These are phyloP conservation scores for Epicampocera succincta DNA, from an alignment of 2,888 invertebrate species.

Conservation along the genomic window DNA sequence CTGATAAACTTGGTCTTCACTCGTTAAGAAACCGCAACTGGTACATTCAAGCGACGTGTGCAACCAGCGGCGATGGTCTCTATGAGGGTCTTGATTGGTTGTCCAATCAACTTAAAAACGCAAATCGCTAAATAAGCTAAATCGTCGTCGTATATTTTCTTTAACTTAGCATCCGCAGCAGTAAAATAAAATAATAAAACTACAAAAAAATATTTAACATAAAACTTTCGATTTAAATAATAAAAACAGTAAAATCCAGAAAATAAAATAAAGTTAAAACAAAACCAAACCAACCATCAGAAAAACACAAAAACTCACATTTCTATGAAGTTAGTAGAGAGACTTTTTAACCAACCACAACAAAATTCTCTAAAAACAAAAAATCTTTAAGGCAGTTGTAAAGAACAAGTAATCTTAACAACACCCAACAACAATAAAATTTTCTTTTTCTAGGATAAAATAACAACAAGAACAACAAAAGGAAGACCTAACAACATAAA, in stretches of 20 bases:
- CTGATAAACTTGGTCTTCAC: constrained; percentile 99
- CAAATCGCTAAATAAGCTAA: constrained; percentile 90
- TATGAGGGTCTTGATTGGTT: constrained; percentile 99
- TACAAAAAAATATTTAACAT: constrained; percentile 66
- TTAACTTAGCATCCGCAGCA: constrained; percentile 69
- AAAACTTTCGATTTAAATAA: constrained; percentile 74
- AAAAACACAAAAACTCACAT: constrained; percentile 36
- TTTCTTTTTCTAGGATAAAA: constrained; percentile 59
- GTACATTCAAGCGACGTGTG: constrained; percentile 99
- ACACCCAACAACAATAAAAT: constrained; percentile 34
- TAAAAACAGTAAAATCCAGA: constrained; percentile 68
- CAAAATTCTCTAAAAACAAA: constrained; percentile 24
- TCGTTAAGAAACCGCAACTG: constrained; percentile 98
- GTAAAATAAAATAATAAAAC: constrained; percentile 72
- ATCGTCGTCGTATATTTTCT: constrained; percentile 63
- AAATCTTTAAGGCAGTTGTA: constrained; percentile 53
- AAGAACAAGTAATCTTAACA: constrained; percentile 40
- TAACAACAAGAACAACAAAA: constrained; percentile 44
- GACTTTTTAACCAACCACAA: constrained; percentile 44
- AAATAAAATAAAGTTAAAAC: constrained; percentile 63
- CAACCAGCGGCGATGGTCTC: constrained; percentile 98
- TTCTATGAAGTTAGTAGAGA: constrained; percentile 56
- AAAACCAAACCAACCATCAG: constrained; percentile 67
- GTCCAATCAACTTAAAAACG: constrained; percentile 99
- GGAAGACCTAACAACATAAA: constrained; percentile 24